Evolutionary conservation across 2,797 vertebrate species (phyloP).

Genomic region (Hirundo rustica): DNA sequence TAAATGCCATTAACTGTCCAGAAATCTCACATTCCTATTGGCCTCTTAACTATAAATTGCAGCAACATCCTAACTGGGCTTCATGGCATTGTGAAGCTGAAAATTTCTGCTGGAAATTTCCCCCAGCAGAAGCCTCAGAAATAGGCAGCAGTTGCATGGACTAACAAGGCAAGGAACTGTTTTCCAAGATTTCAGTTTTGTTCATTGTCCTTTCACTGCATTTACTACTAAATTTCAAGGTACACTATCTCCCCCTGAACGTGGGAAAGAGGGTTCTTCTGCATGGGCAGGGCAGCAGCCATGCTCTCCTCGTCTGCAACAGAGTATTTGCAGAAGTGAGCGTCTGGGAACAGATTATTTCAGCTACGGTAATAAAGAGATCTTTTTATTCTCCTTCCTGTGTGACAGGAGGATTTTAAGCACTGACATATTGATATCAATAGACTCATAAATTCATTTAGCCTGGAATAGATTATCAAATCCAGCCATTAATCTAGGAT

Average conservation of each 20-base stretch:
- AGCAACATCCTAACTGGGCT: background rate
- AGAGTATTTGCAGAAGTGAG: background rate
- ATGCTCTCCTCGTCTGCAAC: background rate
- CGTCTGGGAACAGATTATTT: background rate
- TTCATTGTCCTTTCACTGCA: background rate
- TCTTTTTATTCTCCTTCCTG: background rate
- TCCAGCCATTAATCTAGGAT: background rate
- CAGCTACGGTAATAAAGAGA: background rate
- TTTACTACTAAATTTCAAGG: background rate
- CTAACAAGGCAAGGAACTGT: background rate
- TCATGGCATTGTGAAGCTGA: background rate
- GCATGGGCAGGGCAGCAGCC: background rate
- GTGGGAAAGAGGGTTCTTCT: background rate
- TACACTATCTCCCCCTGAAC: fast-evolving
- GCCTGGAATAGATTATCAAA: background rate
- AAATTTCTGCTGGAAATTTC: background rate
- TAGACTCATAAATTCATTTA: background rate
- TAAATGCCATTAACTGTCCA: background rate
- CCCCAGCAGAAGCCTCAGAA: background rate
- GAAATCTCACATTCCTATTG: background rate
- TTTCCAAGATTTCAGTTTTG: background rate
- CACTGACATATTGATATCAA: background rate
- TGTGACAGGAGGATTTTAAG: background rate
- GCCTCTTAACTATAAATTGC: background rate
- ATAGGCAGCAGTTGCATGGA: background rate